Percentiles rank a stretch among this genome's conserved stretches.
These are phyloP conservation scores for Apostichopus japonicus DNA, from an alignment of 35 echinoderm and acorn worm genomes.

Conservation along the genomic window DNA sequence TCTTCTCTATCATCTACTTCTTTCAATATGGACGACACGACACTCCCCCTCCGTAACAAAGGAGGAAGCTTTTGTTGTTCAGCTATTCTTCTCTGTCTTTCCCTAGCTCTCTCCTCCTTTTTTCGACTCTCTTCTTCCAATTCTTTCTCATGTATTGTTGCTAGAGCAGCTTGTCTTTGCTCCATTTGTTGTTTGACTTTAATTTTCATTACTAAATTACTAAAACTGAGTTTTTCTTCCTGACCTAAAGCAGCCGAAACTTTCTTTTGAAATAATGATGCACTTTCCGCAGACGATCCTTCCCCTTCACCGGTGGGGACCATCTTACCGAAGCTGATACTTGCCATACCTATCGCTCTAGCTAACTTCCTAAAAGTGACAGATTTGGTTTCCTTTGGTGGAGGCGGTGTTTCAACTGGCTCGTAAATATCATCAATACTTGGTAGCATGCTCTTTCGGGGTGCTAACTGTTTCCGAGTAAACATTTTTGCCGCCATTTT, in stretches of 20 bases:
- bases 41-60: slow-evolving; percentile 16
- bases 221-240: slow-evolving; percentile 36
- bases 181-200: slow-evolving; percentile 12
- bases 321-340: slow-evolving; percentile 43
- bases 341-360: slow-evolving; percentile 27
- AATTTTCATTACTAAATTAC: slow-evolving; percentile 32
- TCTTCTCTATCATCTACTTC: slow-evolving; percentile 27
- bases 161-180: neutral
- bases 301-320: neutral
- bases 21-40: slow-evolving; percentile 33
- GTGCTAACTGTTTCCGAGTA: neutral
- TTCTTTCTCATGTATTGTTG: slow-evolving; percentile 19
- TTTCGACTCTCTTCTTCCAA: neutral
- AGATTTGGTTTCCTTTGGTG: slow-evolving; percentile 42
- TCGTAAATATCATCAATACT: slow-evolving; percentile 35
- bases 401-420: slow-evolving; percentile 34
- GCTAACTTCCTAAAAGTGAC: slow-evolving; percentile 29
- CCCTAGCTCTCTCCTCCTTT: slow-evolving; percentile 4
- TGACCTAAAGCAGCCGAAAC: slow-evolving; percentile 18
- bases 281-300: neutral
- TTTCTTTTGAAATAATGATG: slow-evolving; percentile 35
- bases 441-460: slow-evolving; percentile 30
- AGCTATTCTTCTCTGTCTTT: slow-evolving; percentile 8
- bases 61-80: slow-evolving; percentile 40
- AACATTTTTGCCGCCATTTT: neutral